Evolutionary conservation across 2,113 vertebrate genomes (phyloP), one percentile per base, ranked within the genome.

Genomic region (Apistogramma diplotaenia): DNA sequence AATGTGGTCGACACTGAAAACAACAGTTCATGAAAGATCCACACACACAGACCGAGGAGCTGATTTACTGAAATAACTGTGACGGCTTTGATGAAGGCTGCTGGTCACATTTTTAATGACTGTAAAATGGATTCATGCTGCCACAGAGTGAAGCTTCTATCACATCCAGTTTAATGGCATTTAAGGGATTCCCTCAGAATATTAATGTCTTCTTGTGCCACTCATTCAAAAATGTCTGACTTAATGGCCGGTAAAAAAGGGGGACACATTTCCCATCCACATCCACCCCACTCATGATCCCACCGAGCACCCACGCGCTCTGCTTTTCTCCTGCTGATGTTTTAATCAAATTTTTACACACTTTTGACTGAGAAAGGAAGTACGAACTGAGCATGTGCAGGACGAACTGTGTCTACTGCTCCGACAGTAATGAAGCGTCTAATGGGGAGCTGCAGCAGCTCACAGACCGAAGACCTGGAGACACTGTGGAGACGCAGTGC

Each of bases 401-500:
- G 65, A 85, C 31, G 54, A 76, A 65, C 78, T 76, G 60, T 62
- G 82, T 84, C 83, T 87, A 6, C 81, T 75, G 62, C 71, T 75
- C 16, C 82, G 91, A 90, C 89, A 83, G 70, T 87, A 85, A 87
- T 89, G 89, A 90, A 79, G 89, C 87, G 86, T 85, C 85, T 89
- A 85, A 85, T 82, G 86, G 70, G 61, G 60, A 80, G 53, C 85
- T 91, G 91, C 89, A 90, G 89, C 91, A 81, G 83, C 77, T 87
- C 6, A 70, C 74, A 89, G 27, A 75, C 35, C 33, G 54, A 76
- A 81, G 86, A 84, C 82, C 73, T 65, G 43, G 55, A 91, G 89
- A 92, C 85, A 27, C 74, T 0, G 80, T 89, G 91, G 87, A 92
- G 92, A 93, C 93, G 93, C 89, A 80, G 62, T 15, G 49, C 79